These are phyloP conservation scores for Drosophila ananassae DNA, from an alignment of 1,140 invertebrate species.

Conservation along the genomic window DNA sequence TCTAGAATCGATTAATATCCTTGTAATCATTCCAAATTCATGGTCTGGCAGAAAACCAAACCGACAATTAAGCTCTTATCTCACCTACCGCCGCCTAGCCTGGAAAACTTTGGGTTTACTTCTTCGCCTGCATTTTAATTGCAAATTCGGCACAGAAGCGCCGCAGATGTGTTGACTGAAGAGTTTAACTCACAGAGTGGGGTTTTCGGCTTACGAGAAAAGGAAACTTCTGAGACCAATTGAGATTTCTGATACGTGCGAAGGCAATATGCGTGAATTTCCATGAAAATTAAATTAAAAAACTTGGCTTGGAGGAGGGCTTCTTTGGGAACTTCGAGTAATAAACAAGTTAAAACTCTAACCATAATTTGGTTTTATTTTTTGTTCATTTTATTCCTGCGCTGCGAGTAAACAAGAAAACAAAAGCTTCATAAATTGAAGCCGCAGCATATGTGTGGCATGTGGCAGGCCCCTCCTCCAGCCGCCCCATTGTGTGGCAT, in stretches of 20 bases:
- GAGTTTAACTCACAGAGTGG: constrained; percentile 52
- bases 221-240: constrained; percentile 59
- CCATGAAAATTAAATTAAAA: constrained; percentile 81
- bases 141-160: constrained; percentile 35
- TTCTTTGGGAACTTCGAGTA: constrained; percentile 38
- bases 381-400: constrained; percentile 27
- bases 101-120: constrained; percentile 14
- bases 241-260: constrained; percentile 55
- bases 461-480: neutral
- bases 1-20: constrained; percentile 16
- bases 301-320: constrained; percentile 50
- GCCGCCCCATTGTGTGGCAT: constrained; percentile 18
- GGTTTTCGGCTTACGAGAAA: constrained; percentile 15
- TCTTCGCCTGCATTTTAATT: constrained; percentile 46
- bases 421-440: constrained; percentile 71
- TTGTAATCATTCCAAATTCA: constrained; percentile 13
- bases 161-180: constrained; percentile 40
- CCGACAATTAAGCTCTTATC: constrained; percentile 11
- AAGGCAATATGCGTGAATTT: constrained; percentile 79
- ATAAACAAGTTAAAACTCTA: constrained; percentile 82
- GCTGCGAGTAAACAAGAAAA: constrained; percentile 45
- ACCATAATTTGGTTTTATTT: constrained; percentile 75
- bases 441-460: constrained; percentile 70
- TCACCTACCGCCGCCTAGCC: neutral
- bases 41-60: neutral